phyloP scores from a whole-genome alignment of 2,113 vertebrate genomes.

The Columba livia region DNA sequence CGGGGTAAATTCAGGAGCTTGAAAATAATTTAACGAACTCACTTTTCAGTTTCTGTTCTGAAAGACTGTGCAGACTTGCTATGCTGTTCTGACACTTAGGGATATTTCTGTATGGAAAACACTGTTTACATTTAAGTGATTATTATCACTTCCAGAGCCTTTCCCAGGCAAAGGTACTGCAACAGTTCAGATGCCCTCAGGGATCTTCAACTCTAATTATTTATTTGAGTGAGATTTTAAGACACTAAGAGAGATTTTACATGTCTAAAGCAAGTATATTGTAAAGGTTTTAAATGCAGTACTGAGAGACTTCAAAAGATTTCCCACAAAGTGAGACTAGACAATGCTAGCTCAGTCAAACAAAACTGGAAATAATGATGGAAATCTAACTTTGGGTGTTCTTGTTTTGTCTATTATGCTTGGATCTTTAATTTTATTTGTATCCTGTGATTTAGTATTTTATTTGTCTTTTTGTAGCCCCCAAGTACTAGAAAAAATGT shows the following conservation, averaged over 20 bases:
- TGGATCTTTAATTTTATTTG: not conserved
- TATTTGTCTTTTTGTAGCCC: not conserved
- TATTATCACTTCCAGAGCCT: constrained; percentile 2
- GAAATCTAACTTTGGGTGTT: not conserved
- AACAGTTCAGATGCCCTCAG: not conserved
- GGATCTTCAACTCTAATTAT: constrained; percentile 15
- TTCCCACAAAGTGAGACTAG: not conserved
- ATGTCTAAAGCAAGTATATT: not conserved
- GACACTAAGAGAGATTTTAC: not conserved
- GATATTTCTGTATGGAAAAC: not conserved
- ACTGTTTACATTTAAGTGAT: not conserved
- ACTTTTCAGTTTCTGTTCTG: not conserved
- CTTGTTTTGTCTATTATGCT: not conserved
- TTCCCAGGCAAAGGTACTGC: not conserved
- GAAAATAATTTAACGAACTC: not conserved
- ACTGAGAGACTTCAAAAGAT: not conserved
- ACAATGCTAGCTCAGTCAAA: not conserved
- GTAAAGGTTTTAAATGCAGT: not conserved
- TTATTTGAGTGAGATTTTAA: not conserved
- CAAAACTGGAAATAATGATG: not conserved
- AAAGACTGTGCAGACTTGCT: not conserved
- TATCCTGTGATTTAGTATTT: not conserved
- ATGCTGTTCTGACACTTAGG: not conserved
- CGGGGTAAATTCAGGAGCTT: not conserved
- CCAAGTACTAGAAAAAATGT: not conserved